phyloP scores from a whole-genome alignment of 2,888 invertebrate species.

The Xestia c-nigrum region DNA sequence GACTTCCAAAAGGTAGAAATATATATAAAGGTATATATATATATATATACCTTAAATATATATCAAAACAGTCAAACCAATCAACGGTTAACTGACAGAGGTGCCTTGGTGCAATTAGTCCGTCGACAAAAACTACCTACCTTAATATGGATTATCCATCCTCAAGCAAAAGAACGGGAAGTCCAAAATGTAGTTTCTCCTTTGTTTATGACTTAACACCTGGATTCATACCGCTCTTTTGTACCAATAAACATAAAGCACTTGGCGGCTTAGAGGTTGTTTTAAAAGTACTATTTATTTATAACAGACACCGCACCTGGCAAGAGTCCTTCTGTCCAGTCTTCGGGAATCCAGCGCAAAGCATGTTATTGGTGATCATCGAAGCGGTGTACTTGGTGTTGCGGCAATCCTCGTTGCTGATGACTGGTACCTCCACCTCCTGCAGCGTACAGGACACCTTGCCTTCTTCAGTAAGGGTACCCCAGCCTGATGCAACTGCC shows the following conservation, averaged over 20 bases:
- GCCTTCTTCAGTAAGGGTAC: conserved; percentile 96
- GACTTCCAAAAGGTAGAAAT: neutral
- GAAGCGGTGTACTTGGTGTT: conserved; percentile 95
- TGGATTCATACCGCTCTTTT: neutral
- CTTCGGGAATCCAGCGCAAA: conserved; percentile 95
- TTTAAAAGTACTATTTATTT: neutral
- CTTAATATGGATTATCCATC: neutral
- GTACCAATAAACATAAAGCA: neutral
- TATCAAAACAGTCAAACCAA: neutral
- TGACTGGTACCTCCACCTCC: conserved; percentile 94
- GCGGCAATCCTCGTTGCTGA: conserved; percentile 93
- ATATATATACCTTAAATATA: no score
- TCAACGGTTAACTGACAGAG: neutral
- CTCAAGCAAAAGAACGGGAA: neutral
- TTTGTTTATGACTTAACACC: neutral
- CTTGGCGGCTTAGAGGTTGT: neutral
- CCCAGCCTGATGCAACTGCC: conserved; percentile 96
- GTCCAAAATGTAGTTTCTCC: neutral
- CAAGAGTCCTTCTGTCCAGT: conserved; percentile 95
- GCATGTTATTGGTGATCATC: conserved; percentile 97
- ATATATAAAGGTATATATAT: no score
- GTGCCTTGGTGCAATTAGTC: neutral
- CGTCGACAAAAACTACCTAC: neutral
- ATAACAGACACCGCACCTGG: conserved; percentile 89
- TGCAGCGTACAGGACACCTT: conserved; percentile 95